These are phyloP conservation scores for Cecropterus lyciades DNA, from an alignment of 1,140 invertebrate genomes.

Conservation along the genomic window DNA sequence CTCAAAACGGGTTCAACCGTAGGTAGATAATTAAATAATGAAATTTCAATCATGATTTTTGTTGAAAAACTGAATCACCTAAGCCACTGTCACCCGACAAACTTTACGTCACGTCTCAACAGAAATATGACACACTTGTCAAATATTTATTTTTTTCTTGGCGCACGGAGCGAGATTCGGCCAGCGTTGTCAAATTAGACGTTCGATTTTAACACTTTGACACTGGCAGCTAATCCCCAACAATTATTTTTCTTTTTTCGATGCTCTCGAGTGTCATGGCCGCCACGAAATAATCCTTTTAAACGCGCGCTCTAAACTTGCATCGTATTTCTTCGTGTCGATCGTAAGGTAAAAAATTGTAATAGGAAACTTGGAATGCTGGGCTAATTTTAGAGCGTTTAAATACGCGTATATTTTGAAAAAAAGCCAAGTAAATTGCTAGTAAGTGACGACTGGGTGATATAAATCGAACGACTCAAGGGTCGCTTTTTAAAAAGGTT, in stretches of 20 bases:
- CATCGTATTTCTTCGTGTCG: slow-evolving; percentile 67
- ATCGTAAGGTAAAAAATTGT: slow-evolving; percentile 57
- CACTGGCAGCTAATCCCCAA: slow-evolving; percentile 79
- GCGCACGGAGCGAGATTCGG: slow-evolving; percentile 53
- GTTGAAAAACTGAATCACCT: slow-evolving; percentile 68
- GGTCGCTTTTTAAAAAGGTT: too few relatives aligned
- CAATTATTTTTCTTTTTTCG: slow-evolving; percentile 75
- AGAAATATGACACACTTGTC: slow-evolving; percentile 77
- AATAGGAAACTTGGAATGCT: slow-evolving; percentile 56
- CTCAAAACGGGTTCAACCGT: slow-evolving; percentile 5
- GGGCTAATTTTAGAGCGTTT: slow-evolving; percentile 33
- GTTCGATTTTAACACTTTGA: slow-evolving; percentile 83
- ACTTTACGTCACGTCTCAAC: slow-evolving; percentile 68
- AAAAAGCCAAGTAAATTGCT: neutral
- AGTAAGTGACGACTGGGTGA: neutral
- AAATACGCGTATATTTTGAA: neutral
- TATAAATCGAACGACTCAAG: neutral
- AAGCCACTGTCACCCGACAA: slow-evolving; percentile 52
- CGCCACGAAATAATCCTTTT: slow-evolving; percentile 76
- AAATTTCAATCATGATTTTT: slow-evolving; percentile 67
- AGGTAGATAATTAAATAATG: slow-evolving; percentile 40
- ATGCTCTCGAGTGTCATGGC: slow-evolving; percentile 68
- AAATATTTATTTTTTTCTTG: slow-evolving; percentile 66
- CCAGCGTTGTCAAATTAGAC: slow-evolving; percentile 80
- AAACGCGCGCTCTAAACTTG: slow-evolving; percentile 68